Percentiles rank a stretch among this genome's conserved stretches.
phyloP scores from a whole-genome alignment of 2,113 vertebrate genomes.

The Oncorhynchus kisutch region DNA sequence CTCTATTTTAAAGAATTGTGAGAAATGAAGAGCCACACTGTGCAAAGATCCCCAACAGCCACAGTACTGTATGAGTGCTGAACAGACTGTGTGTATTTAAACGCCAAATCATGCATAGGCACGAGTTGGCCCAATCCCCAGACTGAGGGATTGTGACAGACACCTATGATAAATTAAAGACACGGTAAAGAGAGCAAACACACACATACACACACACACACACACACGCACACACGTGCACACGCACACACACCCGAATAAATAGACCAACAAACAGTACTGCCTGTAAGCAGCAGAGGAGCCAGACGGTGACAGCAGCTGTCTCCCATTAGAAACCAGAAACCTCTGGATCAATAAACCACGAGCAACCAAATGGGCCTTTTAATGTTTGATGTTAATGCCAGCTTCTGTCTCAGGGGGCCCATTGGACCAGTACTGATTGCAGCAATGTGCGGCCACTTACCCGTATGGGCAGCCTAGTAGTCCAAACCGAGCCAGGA shows the following conservation, averaged over 20 bases:
- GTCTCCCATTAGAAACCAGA: constrained; percentile 21
- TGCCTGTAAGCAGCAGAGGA: constrained; percentile 1
- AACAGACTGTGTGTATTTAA: background rate
- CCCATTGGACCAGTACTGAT: constrained; percentile 44
- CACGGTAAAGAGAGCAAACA: background rate
- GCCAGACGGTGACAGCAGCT: constrained; percentile 15
- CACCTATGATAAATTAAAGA: background rate
- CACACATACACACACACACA: constrained; percentile 11
- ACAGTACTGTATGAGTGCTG: constrained; percentile 14
- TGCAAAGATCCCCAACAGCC: constrained; percentile 23
- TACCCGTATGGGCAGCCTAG: constrained; percentile 32
- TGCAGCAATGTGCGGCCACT: constrained; percentile 35
- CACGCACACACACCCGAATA: constrained; percentile 4
- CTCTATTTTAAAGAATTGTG: constrained; percentile 45
- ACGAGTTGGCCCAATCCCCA: background rate
- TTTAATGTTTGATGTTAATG: constrained; percentile 43
- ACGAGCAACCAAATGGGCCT: constrained; percentile 50
- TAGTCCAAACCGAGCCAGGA: constrained; percentile 38
- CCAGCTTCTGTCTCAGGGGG: constrained; percentile 26
- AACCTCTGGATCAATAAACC: constrained; percentile 54
- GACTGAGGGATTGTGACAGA: background rate
- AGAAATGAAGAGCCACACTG: constrained; percentile 30
- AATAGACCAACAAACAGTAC: constrained; percentile 4
- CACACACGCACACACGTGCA: constrained; percentile 6
- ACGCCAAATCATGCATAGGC: background rate